Evolutionary conservation across 2,888 invertebrate species (phyloP), one percentile per base, ranked within the genome.

Genomic region (Cosmia pyralina): DNA sequence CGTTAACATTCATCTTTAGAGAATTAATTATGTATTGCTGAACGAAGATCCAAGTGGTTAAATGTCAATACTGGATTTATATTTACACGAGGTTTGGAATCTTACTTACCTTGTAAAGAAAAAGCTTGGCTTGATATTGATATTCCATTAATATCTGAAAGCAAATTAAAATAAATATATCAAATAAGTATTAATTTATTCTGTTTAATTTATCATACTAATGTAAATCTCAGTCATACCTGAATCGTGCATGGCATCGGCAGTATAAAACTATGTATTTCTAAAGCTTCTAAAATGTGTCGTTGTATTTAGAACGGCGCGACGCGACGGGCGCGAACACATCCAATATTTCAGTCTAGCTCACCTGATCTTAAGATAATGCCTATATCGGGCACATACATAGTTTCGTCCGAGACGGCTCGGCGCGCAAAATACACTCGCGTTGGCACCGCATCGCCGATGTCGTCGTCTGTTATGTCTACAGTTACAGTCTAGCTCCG

Each of bases 341-440:
- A 50, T 67, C n/a, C 59, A 76, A 81, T 72, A 83, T 72, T 76
- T 72, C 69, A 83, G 83, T 69, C n/a, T 69, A 80, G 72, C 46
- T 70, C 70, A 84, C 76, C 79, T 75, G 81, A 85, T 85, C 66
- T 55, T 34, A 44, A 72, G 81, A 85, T 85, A 85, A 88, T 89
- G 80, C 85, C 84, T 85, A 86, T 87, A 86, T 84, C 83, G 84
- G 83, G 83, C 83, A 79, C 81, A 81, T 83, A 84, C 81, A 81
- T 83, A 84, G 85, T 84, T 85, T 80, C 77, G 79, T 69, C 66
- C 86, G 91, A 92, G 92, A 92, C 92, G 92, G 92, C 90, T 77
- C 87, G 92, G 91, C 92, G 91, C 88, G 89, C 86, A 28, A 88
- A 88, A 89, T 89, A 90, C 84, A 81, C 81, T 82, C 73, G 77